These are phyloP conservation scores for Lepidurus packardi DNA, from an alignment of 1,140 invertebrate genomes.

Conservation along the genomic window DNA sequence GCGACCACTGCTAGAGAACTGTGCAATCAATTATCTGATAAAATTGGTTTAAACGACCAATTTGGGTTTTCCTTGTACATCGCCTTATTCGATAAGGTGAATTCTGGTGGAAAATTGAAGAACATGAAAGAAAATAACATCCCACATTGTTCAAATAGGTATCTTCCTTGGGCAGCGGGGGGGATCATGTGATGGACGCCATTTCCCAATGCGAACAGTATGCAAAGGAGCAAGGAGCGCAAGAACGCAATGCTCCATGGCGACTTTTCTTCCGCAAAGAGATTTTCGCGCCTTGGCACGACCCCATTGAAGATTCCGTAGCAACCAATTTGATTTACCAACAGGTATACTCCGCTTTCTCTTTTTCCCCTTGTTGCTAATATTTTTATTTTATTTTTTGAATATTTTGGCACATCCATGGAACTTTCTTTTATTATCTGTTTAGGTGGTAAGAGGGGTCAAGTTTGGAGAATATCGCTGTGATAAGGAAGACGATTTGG, in stretches of 20 bases:
- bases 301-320: slow-evolving; percentile 89
- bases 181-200: slow-evolving; percentile 99
- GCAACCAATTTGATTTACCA: slow-evolving; percentile 98
- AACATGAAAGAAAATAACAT: neutral
- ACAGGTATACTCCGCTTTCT: slow-evolving; percentile 46
- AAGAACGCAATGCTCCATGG: slow-evolving; percentile 55
- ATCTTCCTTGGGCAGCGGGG: slow-evolving; percentile 93
- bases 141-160: slow-evolving; percentile 46
- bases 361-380: slow-evolving; percentile 38
- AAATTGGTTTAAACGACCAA: slow-evolving; percentile 88
- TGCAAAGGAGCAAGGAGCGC: slow-evolving; percentile 96
- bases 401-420: neutral
- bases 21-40: slow-evolving; percentile 94
- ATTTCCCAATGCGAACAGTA: slow-evolving; percentile 99
- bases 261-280: slow-evolving; percentile 82
- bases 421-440: neutral
- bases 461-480: slow-evolving; percentile 98
- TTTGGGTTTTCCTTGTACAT: slow-evolving; percentile 99
- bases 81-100: slow-evolving; percentile 94
- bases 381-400: neutral
- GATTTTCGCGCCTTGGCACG: slow-evolving; percentile 99
- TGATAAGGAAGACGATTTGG: slow-evolving; percentile 97
- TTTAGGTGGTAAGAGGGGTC: slow-evolving; percentile 87
- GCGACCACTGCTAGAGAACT: slow-evolving; percentile 95
- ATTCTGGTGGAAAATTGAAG: slow-evolving; percentile 39